These are phyloP conservation scores for Beris chalybata DNA, from an alignment of 2,888 invertebrate species.

Conservation along the genomic window DNA sequence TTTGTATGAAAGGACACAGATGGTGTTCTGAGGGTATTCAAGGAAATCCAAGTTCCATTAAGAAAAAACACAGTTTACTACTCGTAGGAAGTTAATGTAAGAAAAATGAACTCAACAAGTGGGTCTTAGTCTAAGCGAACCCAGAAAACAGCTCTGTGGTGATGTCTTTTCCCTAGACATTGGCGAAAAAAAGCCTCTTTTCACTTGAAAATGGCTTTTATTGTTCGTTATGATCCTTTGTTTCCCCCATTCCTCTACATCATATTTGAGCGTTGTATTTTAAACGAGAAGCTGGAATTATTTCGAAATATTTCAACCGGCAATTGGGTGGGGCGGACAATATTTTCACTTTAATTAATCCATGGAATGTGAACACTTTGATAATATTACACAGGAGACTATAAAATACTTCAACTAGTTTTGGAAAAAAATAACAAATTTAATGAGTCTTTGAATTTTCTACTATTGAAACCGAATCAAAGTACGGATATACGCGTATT, in stretches of 20 bases:
- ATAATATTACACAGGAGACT: no score
- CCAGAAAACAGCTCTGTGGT: no score
- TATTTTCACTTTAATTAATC: slow-evolving; percentile 16
- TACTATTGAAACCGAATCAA: no score
- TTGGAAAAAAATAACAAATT: no score
- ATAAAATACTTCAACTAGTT: no score
- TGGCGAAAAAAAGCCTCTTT: no score
- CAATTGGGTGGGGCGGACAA: slow-evolving; percentile 8
- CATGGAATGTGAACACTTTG: background rate
- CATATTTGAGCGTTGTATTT: no score
- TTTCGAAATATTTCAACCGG: slow-evolving; percentile 9
- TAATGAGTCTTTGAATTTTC: no score
- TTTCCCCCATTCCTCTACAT: slow-evolving; percentile 1
- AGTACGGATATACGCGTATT: no score
- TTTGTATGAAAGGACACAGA: slow-evolving; percentile 28
- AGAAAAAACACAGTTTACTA: slow-evolving; percentile 21
- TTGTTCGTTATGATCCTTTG: slow-evolving; percentile 23
- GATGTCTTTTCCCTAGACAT: no score
- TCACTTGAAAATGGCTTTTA: slow-evolving; percentile 22
- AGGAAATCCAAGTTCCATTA: slow-evolving; percentile 8
- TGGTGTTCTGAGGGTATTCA: background rate
- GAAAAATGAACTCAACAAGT: slow-evolving; percentile 25
- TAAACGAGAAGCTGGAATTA: background rate
- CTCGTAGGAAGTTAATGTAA: slow-evolving; percentile 21
- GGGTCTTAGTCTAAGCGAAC: background rate